A percentile compares a stretch with the other conserved stretches of the same genome.
Conservation (phyloP, 2,113 vertebrate genomes). For the Budorcas taxicolor region DNA sequence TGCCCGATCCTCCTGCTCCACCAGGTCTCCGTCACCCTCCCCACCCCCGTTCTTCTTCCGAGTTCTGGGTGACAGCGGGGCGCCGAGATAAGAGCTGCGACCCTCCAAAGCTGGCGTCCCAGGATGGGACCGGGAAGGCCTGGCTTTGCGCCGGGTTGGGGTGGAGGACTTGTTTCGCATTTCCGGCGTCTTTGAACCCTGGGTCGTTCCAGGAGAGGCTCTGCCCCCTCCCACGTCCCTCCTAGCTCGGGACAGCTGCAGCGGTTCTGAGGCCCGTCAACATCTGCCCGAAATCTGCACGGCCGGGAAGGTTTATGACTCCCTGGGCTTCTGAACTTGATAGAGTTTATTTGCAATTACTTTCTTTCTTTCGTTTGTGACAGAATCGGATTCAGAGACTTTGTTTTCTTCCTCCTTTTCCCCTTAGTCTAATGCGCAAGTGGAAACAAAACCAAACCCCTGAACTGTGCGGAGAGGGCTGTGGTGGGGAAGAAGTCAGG, state of each 20-base stretch:
- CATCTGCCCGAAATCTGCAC: conserved; percentile 72
- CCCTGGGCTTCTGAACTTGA: conserved; percentile 60
- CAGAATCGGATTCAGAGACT: conserved; percentile 25
- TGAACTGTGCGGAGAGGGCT: background rate
- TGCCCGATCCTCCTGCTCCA: rapidly evolving
- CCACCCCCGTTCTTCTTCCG: rapidly evolving
- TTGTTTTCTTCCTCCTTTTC: conserved; percentile 31
- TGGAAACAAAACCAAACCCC: conserved; percentile 9
- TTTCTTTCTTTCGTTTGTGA: conserved; percentile 66
- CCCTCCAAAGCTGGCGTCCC: background rate
- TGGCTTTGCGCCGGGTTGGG: background rate
- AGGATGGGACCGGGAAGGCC: background rate
- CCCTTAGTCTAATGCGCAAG: background rate
- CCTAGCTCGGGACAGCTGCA: conserved; percentile 62
- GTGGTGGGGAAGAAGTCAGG: background rate
- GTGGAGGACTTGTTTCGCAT: background rate
- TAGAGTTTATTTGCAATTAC: conserved; percentile 42
- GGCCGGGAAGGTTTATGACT: conserved; percentile 49
- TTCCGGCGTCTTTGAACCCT: conserved; percentile 54
- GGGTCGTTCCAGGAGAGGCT: background rate
- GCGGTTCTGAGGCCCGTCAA: conserved; percentile 67
- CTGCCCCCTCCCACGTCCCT: background rate
- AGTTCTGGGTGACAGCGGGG: background rate
- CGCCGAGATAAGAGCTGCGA: background rate
- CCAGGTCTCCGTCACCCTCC: background rate